These are phyloP conservation scores for Lasioglossum lativentre DNA, from an alignment of 2,888 invertebrate genomes.

Conservation along the genomic window DNA sequence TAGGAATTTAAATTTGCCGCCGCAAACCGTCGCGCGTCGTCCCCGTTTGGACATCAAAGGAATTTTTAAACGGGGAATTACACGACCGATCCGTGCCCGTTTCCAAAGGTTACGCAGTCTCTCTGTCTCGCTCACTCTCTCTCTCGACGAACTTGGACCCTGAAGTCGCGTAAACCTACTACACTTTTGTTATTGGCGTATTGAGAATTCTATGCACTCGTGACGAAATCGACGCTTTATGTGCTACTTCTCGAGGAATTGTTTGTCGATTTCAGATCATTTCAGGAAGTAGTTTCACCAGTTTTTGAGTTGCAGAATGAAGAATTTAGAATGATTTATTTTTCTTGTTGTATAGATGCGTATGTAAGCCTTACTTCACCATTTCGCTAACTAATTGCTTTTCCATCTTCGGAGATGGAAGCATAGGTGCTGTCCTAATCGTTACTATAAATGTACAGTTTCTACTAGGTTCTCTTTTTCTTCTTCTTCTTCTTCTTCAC, in stretches of 20 bases:
- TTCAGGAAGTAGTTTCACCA: too few species aligned
- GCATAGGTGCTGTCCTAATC: background rate
- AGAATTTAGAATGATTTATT: too few species aligned
- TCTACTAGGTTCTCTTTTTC: background rate
- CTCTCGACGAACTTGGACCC: background rate
- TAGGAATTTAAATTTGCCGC: constrained; percentile 78
- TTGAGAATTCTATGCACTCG: too few species aligned
- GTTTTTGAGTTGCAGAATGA: too few species aligned
- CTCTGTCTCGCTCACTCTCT: background rate
- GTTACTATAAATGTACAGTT: background rate
- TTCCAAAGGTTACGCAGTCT: constrained; percentile 38
- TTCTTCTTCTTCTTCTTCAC: background rate
- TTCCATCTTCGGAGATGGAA: background rate
- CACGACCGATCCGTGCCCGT: constrained; percentile 31
- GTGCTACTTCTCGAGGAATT: background rate
- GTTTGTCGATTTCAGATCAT: background rate
- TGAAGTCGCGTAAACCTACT: background rate
- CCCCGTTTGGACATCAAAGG: constrained; percentile 76
- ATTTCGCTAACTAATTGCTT: background rate
- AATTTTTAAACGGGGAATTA: constrained; percentile 44
- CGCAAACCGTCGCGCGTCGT: constrained; percentile 43
- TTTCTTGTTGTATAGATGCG: too few species aligned
- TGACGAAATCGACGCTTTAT: background rate
- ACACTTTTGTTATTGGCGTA: background rate
- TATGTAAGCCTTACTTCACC: background rate